Conservation (phyloP, 2,888 invertebrate genomes). For the Eilema griseolum region DNA sequence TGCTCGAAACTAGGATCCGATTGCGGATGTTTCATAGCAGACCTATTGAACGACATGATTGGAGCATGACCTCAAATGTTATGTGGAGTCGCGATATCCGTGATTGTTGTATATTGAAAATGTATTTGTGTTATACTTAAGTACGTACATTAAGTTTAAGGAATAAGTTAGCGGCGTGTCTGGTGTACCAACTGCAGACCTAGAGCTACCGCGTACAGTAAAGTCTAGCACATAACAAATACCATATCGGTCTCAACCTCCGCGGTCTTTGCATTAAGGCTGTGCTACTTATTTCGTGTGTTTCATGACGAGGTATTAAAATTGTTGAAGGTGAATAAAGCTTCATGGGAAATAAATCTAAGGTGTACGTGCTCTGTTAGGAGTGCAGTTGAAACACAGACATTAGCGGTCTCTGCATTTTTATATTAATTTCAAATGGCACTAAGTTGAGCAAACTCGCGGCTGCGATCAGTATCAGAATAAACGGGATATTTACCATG, state of each 20-base stretch:
- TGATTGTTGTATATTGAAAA: conserved; percentile 43
- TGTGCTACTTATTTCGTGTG: not conserved
- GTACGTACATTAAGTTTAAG: conserved; percentile 24
- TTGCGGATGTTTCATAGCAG: no score
- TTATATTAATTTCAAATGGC: conserved; percentile 42
- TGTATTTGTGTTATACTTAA: conserved; percentile 22
- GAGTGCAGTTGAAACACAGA: conserved; percentile 16
- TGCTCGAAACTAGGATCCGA: no score
- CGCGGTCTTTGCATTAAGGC: not conserved
- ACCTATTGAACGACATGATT: not conserved
- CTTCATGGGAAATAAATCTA: not conserved
- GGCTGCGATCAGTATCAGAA: no score
- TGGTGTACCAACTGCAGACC: conserved; percentile 14
- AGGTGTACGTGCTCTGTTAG: not conserved
- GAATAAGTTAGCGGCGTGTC: conserved; percentile 10
- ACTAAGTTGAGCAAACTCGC: conserved; percentile 34
- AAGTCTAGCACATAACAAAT: not conserved
- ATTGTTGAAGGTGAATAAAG: not conserved
- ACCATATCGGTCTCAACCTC: not conserved
- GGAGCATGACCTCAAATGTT: not conserved
- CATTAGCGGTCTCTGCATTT: conserved; percentile 22
- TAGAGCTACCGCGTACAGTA: not conserved
- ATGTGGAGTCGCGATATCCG: conserved; percentile 6
- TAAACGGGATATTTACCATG: no score
- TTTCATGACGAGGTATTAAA: not conserved